These are phyloP conservation scores for Stylophora pistillata DNA, from an alignment of 64 coral and sea anemone genomes.

Conservation along the genomic window DNA sequence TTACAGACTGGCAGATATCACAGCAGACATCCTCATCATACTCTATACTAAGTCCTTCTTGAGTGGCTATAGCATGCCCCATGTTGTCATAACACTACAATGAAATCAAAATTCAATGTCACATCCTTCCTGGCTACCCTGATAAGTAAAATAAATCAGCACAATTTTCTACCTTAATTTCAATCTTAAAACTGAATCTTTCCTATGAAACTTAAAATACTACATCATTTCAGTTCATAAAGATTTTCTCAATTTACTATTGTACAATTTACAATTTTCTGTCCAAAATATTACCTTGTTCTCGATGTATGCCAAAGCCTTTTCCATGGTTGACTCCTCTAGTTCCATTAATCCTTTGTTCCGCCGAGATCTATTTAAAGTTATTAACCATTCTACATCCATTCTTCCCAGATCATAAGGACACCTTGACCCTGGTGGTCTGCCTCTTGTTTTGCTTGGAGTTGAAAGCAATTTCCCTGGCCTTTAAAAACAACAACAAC, in stretches of 20 bases:
- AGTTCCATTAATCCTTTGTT: slow-evolving; percentile 82
- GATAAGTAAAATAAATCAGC: neutral
- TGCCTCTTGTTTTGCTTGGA: slow-evolving; percentile 67
- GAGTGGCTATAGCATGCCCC: slow-evolving; percentile 92
- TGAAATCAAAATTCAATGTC: neutral
- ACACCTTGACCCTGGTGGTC: slow-evolving; percentile 44
- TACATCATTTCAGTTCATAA: too few relatives aligned
- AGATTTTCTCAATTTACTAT: too few relatives aligned
- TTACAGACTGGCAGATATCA: slow-evolving; percentile 97
- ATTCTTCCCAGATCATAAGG: slow-evolving; percentile 75
- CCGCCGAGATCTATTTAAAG: slow-evolving; percentile 77
- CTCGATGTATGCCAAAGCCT: slow-evolving; percentile 89
- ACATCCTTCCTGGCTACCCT: neutral
- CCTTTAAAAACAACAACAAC: slow-evolving; percentile 31
- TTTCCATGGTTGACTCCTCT: slow-evolving; percentile 80
- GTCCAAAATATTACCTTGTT: slow-evolving; percentile 67
- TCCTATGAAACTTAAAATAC: too few relatives aligned
- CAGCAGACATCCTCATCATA: slow-evolving; percentile 98
- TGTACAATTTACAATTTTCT: neutral
- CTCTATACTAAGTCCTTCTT: slow-evolving; percentile 96
- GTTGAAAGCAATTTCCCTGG: slow-evolving; percentile 65
- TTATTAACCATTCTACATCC: slow-evolving; percentile 92
- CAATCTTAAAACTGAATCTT: too few relatives aligned
- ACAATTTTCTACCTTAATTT: too few relatives aligned
- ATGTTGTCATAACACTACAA: slow-evolving; percentile 96